Conservation (phyloP, 2,888 invertebrate genomes). For the Dicranocentrus wangi region DNA sequence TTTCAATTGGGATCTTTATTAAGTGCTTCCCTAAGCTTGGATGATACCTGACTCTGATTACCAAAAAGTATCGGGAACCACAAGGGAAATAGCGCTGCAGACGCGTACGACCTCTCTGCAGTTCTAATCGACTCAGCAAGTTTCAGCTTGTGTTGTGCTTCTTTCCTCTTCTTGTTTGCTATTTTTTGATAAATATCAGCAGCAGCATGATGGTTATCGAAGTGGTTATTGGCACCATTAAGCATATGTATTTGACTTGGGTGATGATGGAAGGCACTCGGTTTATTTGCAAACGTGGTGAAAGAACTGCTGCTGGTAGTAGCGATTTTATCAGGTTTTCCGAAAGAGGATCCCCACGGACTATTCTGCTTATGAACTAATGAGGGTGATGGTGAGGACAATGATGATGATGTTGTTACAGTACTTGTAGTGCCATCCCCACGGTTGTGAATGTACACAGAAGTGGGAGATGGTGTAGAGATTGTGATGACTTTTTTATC, state of each 20-base stretch:
- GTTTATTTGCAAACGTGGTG: conserved; percentile 40
- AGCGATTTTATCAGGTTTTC: conserved; percentile 48
- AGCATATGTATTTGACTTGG: conserved; percentile 34
- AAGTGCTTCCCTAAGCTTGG: conserved; percentile 33
- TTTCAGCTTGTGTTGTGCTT: conserved; percentile 41
- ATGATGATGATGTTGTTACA: conserved; percentile 41
- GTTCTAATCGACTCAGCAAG: conserved; percentile 64
- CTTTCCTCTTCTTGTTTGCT: conserved; percentile 29
- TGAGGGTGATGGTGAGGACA: conserved; percentile 28
- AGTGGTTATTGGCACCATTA: conserved; percentile 39
- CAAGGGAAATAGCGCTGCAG: conserved; percentile 71
- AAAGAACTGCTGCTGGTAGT: conserved; percentile 20
- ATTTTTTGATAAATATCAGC: conserved; percentile 35
- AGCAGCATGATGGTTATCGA: conserved; percentile 37
- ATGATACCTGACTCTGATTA: conserved; percentile 54
- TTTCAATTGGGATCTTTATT: neutral
- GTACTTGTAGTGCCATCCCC: conserved; percentile 54
- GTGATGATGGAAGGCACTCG: conserved; percentile 20
- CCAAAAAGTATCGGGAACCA: conserved; percentile 72
- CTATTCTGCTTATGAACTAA: conserved; percentile 42
- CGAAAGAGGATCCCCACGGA: conserved; percentile 48
- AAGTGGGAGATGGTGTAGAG: conserved; percentile 53
- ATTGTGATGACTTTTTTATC: conserved; percentile 52
- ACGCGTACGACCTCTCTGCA: conserved; percentile 68
- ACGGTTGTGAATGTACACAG: conserved; percentile 56